Conservation (phyloP, 2,888 invertebrate species). For the Aporophyla nigra region DNA sequence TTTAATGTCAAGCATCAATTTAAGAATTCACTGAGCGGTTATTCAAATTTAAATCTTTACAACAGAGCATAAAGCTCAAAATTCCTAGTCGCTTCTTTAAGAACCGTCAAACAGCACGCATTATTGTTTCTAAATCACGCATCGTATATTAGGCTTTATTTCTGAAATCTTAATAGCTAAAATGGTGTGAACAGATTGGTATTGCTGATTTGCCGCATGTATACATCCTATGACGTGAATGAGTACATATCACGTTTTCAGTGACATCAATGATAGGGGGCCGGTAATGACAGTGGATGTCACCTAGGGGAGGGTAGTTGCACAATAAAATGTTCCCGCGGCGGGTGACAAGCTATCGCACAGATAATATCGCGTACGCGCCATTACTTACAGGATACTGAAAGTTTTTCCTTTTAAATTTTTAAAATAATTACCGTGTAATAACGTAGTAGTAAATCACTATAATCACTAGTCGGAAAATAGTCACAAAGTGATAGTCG, state of each 20-base stretch:
- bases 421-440: constrained; percentile 10
- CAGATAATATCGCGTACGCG: constrained; percentile 61
- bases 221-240: constrained; percentile 39
- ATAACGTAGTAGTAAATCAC: constrained; percentile 18
- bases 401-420: constrained; percentile 59
- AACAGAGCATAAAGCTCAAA: constrained; percentile 29
- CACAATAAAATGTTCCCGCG: constrained; percentile 59
- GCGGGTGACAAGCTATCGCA: constrained; percentile 68
- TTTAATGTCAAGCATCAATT: constrained; percentile 52
- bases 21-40: constrained; percentile 19
- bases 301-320: constrained; percentile 59
- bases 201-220: constrained; percentile 34
- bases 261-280: constrained; percentile 58
- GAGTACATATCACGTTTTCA: constrained; percentile 58
- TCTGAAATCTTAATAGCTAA: constrained; percentile 15
- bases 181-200: constrained; percentile 33
- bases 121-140: constrained; percentile 31
- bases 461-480: constrained; percentile 7
- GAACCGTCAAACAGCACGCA: constrained; percentile 24
- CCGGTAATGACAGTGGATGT: constrained; percentile 55
- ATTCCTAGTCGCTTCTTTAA: constrained; percentile 18
- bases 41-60: constrained; percentile 26
- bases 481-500: background rate
- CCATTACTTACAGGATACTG: constrained; percentile 54
- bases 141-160: constrained; percentile 41